A percentile compares a stretch with the other conserved stretches of the same genome.
Conservation (phyloP, 37 sponge, comb jelly and placozoan species). For the Diacarnus erythraeanus region DNA sequence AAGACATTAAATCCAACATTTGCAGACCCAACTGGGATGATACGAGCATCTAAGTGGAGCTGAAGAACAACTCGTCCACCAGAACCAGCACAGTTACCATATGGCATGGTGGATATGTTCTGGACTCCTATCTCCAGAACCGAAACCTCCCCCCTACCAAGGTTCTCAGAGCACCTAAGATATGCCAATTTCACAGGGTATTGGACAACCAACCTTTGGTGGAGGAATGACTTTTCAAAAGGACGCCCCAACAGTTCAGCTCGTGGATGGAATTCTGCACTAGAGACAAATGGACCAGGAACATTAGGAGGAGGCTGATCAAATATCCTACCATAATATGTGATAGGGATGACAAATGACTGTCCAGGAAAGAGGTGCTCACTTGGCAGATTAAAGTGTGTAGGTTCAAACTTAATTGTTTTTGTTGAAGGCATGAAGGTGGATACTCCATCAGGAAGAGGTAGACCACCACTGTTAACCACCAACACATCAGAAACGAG, state of each 20-base stretch:
- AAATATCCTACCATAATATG: slow-evolving; percentile 76
- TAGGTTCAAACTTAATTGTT: slow-evolving; percentile 70
- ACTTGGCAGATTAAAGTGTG: slow-evolving; percentile 51
- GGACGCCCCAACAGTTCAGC: slow-evolving; percentile 68
- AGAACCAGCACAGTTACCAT: slow-evolving; percentile 61
- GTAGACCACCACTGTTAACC: slow-evolving; percentile 62
- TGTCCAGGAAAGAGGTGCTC: slow-evolving; percentile 27
- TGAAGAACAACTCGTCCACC: slow-evolving; percentile 66
- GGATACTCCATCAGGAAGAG: slow-evolving; percentile 59
- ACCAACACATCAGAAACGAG: slow-evolving; percentile 43
- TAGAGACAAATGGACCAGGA: slow-evolving; percentile 72
- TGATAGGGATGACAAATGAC: slow-evolving; percentile 44
- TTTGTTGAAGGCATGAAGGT: slow-evolving; percentile 56
- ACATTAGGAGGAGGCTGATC: slow-evolving; percentile 83
- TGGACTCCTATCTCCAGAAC: slow-evolving; percentile 67
- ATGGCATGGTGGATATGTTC: slow-evolving; percentile 76
- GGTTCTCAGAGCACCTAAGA: slow-evolving; percentile 54
- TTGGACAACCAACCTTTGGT: slow-evolving; percentile 68
- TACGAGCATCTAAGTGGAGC: slow-evolving; percentile 66
- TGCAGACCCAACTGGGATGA: slow-evolving; percentile 70
- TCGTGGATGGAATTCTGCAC: slow-evolving; percentile 65
- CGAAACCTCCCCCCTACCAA: slow-evolving; percentile 71
- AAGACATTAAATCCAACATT: slow-evolving; percentile 24
- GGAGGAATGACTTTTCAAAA: slow-evolving; percentile 59
- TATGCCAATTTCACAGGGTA: slow-evolving; percentile 72